Evolutionary conservation across 2,113 vertebrate genomes (phyloP), one percentile per base, ranked within the genome.

Genomic region (Poeciliopsis retropinna): DNA sequence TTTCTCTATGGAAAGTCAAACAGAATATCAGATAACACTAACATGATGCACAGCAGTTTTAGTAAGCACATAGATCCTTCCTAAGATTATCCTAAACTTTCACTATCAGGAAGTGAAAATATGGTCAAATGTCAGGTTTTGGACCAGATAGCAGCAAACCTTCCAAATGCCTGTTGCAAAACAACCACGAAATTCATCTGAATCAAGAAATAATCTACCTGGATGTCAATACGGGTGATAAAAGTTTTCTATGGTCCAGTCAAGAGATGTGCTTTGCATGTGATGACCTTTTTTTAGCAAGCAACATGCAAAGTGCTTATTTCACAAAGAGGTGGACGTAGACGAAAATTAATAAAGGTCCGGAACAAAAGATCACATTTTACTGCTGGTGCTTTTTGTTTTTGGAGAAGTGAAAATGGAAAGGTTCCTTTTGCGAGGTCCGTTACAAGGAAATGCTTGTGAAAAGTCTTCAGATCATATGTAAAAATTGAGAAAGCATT

Each of bases 51-150:
- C 19, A 41, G 5, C 34, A 19, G 54, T 57, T 17, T 37, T 2
- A n/a, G 17, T 27, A 30, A 67, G 31, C 14, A 32, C 61, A 4
- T 5, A 44, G 54, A 34, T 15, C 29, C 37, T 25, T 25, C 37
- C 15, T 70, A 1, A 60, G 57, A 61, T 66, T 82, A 39, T 47
- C 63, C 74, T 75, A 57, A 64, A 41, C 44, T 61, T 68, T 39
- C 70, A 62, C 29, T 37, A 79, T 25, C 73, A 84, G 85, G 85
- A 92, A 91, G 81, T 88, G 80, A 84, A 82, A 79, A 71, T 37
- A 54, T 66, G 73, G 78, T 78, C 72, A 54, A 73, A 81, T 85
- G 67, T 79, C 47, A 71, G 67, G 60, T 72, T 54, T 44, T 47
- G 31, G 69, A 72, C 13, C 61, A 64, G 63, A 81, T 80, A 76